phyloP scores from a whole-genome alignment of 2,888 invertebrate genomes.

The Lymantria monacha region DNA sequence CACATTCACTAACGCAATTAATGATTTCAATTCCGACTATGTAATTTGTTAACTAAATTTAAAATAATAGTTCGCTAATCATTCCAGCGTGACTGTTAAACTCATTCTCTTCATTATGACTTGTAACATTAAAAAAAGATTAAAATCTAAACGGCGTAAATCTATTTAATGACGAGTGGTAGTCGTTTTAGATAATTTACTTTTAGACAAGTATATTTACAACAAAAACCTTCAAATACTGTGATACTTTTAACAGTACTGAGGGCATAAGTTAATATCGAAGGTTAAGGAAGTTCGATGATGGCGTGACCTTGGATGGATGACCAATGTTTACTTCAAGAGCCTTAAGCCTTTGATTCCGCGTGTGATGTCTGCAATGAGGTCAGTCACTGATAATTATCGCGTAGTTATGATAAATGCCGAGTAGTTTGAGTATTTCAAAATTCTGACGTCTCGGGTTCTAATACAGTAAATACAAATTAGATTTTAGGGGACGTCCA shows the following conservation, averaged over 20 bases:
- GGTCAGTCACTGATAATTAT: slow-evolving; percentile 3
- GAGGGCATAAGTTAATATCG: slow-evolving; percentile 1
- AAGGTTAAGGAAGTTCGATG: slow-evolving; percentile 2
- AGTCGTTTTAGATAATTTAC: not conserved
- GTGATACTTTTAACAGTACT: not conserved
- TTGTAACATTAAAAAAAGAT: not conserved
- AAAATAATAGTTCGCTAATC: slow-evolving; percentile 16
- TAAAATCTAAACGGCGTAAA: not conserved
- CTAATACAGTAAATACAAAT: too few species aligned
- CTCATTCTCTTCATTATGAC: not conserved
- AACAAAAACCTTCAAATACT: not conserved
- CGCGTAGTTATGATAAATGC: not conserved
- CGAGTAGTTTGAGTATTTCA: not conserved
- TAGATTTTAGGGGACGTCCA: too few species aligned
- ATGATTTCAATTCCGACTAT: slow-evolving; percentile 11
- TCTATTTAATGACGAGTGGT: not conserved
- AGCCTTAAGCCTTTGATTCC: slow-evolving; percentile 1
- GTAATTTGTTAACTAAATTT: slow-evolving; percentile 18
- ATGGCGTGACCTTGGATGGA: slow-evolving; percentile 1
- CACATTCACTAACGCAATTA: slow-evolving; percentile 7
- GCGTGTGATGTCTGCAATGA: not conserved
- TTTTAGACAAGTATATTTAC: not conserved
- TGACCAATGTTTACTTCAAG: slow-evolving; percentile 3
- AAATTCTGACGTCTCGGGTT: too few species aligned
- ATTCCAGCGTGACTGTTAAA: slow-evolving; percentile 15